A percentile compares a stretch with the other conserved stretches of the same genome.
Evolutionary conservation across 2,888 invertebrate genomes (phyloP).

Genomic region (Orthosia gracilis): DNA sequence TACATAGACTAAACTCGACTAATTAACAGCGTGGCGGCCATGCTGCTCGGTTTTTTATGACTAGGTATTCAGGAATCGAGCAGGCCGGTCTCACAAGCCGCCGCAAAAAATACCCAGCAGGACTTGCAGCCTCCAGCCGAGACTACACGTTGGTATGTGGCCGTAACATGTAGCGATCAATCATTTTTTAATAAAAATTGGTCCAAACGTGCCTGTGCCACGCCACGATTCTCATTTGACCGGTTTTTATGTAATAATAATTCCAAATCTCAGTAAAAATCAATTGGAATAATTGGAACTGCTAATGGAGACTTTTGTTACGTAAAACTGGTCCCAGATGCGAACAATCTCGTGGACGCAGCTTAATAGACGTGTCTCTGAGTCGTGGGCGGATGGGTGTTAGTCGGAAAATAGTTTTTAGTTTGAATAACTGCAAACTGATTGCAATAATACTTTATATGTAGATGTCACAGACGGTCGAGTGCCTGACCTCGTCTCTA

Average conservation of each 20-base stretch:
- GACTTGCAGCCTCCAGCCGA: slow-evolving; percentile 46
- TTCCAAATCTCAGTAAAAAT: slow-evolving; percentile 32
- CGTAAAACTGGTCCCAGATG: slow-evolving; percentile 26
- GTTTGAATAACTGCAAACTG: slow-evolving; percentile 64
- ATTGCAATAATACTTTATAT: slow-evolving; percentile 53
- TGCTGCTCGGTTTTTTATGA: slow-evolving; percentile 57
- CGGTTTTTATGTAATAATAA: slow-evolving; percentile 42
- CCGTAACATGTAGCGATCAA: slow-evolving; percentile 53
- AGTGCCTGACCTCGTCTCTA: slow-evolving; percentile 52
- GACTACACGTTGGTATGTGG: slow-evolving; percentile 48
- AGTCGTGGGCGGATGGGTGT: slow-evolving; percentile 55
- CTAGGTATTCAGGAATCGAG: slow-evolving; percentile 40
- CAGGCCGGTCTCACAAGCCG: slow-evolving; percentile 47
- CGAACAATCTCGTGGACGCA: slow-evolving; percentile 27
- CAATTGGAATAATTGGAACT: slow-evolving; percentile 31
- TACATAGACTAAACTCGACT: slow-evolving; percentile 41
- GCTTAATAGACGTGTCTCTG: slow-evolving; percentile 41
- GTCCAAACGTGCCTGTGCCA: slow-evolving; percentile 16
- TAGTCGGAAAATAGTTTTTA: slow-evolving; percentile 50
- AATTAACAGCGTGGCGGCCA: slow-evolving; percentile 63
- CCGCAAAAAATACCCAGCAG: slow-evolving; percentile 61
- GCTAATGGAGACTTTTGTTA: slow-evolving; percentile 52
- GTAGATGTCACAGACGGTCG: slow-evolving; percentile 45
- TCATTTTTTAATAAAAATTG: slow-evolving; percentile 58
- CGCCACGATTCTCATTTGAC: slow-evolving; percentile 28